Evolutionary conservation across 2,113 vertebrate species (phyloP), one percentile per base, ranked within the genome.

Genomic region (Heloderma charlesbogerti): DNA sequence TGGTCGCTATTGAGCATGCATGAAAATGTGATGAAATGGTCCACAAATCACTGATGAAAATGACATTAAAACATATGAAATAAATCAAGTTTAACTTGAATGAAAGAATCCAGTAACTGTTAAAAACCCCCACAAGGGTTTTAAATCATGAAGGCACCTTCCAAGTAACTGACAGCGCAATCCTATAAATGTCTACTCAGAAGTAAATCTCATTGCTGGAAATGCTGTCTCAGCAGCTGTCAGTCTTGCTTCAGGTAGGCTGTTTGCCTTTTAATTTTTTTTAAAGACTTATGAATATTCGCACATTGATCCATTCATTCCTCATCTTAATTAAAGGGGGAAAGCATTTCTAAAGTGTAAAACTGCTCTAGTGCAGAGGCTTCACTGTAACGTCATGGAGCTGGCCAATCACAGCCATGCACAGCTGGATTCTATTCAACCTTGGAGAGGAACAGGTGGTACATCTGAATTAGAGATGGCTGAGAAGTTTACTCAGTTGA

Each of bases 71-170:
- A 74, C 18, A 12, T 63, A 0, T 10, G 25, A 45, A 92, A 71
- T 57, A 80, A 72, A 72, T 63, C 40, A 88, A 12, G 13, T 88
- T 92, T 72, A 1, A 22, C 57, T 71, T 89, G 83, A 77, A 8
- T 45, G 4, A 7, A 90, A 0, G 0, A 2, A 31, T 54, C 25
- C 12, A 34, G 12, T 10, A 3, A 10, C 43, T 34, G 88, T 0
- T 83, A 7, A 0, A 15, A n/a, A 0, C n/a, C 5, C 22, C 90
- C 22, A 31, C 67, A 5, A 0, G 48, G 60, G 15, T 16, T 80
- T 81, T 91, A 22, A 45, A 79, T 40, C 63, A 78, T 1, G 72
- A 0, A 0, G 29, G 8, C 66, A 40, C 51, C 16, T 40, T 16
- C 48, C 86, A 89, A 48, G 37, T 87, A 63, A 31, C 16, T 48